These are phyloP conservation scores for Nylanderia fulva DNA, from an alignment of 1,140 invertebrate species.

Conservation along the genomic window DNA sequence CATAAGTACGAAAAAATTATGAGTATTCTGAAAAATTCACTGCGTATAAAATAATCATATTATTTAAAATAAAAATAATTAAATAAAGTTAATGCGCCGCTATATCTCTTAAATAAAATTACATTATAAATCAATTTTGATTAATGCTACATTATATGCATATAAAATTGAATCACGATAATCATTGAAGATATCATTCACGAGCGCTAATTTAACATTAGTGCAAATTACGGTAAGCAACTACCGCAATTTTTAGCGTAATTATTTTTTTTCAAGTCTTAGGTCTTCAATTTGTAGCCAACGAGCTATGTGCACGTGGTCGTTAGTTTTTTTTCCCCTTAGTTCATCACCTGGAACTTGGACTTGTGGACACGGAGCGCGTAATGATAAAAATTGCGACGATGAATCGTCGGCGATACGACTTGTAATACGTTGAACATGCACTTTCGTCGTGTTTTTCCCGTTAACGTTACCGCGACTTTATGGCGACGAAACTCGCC, in stretches of 20 bases:
- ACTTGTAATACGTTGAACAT: neutral
- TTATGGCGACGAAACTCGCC: neutral
- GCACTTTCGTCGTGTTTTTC: neutral
- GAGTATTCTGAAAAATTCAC: neutral
- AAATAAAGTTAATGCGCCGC: neutral
- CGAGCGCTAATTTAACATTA: conserved; percentile 18
- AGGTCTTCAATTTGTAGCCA: neutral
- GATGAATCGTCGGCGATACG: neutral
- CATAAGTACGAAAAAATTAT: neutral
- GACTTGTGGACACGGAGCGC: neutral
- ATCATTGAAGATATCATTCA: too few species aligned
- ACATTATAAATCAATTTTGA: conserved; percentile 24
- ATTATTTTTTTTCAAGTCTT: conserved; percentile 19
- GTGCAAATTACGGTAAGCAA: conserved; percentile 12
- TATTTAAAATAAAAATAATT: neutral
- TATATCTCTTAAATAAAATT: too few species aligned
- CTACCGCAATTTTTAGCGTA: neutral
- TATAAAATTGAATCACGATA: neutral
- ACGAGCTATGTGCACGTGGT: neutral
- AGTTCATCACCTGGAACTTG: neutral
- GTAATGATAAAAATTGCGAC: neutral
- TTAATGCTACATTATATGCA: neutral
- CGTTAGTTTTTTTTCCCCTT: conserved; percentile 5
- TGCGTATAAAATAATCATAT: conserved; percentile 12
- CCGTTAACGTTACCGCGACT: neutral